These are phyloP conservation scores for Hoplostethus atlanticus DNA, from an alignment of 2,797 vertebrate species.

Conservation along the genomic window DNA sequence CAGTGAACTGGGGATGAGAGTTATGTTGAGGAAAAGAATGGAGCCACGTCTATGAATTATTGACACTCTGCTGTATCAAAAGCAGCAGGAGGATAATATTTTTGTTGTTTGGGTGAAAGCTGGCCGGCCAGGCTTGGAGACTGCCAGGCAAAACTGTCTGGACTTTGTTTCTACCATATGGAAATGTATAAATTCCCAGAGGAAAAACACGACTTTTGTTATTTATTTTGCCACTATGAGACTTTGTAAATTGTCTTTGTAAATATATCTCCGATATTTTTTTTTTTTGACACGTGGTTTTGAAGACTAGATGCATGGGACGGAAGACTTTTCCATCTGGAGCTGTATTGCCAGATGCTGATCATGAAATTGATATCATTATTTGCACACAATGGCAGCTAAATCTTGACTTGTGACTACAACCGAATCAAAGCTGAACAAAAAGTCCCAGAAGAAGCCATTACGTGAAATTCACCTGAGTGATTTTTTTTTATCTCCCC, in stretches of 20 bases:
- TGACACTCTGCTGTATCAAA: slow-evolving; percentile 64
- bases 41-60: slow-evolving; percentile 63
- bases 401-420: not conserved
- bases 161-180: slow-evolving; percentile 7
- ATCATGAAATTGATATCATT: not conserved
- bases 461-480: slow-evolving; percentile 29
- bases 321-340: not conserved
- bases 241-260: slow-evolving; percentile 1
- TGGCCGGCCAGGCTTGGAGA: slow-evolving; percentile 29
- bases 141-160: slow-evolving; percentile 24
- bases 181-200: slow-evolving; percentile 5
- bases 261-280: not conserved
- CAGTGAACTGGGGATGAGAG: slow-evolving; percentile 57
- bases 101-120: slow-evolving; percentile 52
- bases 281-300: not conserved
- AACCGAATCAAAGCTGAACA: slow-evolving; percentile 14
- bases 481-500: not conserved
- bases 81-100: slow-evolving; percentile 62
- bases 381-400: slow-evolving; percentile 7
- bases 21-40: slow-evolving; percentile 56
- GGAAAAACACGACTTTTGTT: slow-evolving; percentile 3
- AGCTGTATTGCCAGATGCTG: not conserved
- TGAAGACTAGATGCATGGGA: not conserved
- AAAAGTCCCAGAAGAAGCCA: slow-evolving; percentile 18
- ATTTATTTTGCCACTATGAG: not conserved